Base-by-base conservation (phyloP, 1,140 invertebrate genomes). In the Monochamus saltuarius region DNA sequence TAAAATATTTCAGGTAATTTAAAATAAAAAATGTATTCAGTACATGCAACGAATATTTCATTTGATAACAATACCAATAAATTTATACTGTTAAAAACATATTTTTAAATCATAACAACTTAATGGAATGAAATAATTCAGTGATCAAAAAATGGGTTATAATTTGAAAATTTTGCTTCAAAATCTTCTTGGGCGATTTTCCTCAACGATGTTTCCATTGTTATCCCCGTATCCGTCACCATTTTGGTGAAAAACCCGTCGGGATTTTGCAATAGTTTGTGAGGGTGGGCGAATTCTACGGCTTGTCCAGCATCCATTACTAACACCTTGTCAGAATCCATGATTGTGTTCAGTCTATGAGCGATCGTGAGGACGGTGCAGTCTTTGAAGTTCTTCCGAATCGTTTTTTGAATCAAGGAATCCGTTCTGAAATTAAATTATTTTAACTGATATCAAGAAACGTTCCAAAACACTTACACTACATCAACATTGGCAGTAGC, bases 291-390 rank as follows among this genome's bases (percentile, higher is more conserved):
- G 46, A 70, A 69, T 65, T 73, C 70, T 22, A 67, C 55, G 1
- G 68, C 53, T 34, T 58, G 58, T 13, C 72, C 70, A 22, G 51
- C 49, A 45, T 73, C 67, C 68, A 73, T 69, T 17, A 73, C 68
- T 16, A 73, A 64, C 8, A 85, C n/a, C 4, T 19, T 14, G 13
- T 14, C 46, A 16, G 78, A 82, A 62, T 87, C 84, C 79, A 92
- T 83, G 13, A 92, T 86, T 4, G 90, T 92, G 69, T 90, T 85
- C 10, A 91, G 76, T 47, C 90, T 80, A 78, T 93, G 90, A 7
- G 91, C 90, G 65, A 94, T 91, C 0, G 91, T 93, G 3, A 94
- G 76, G 4, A 94, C 87, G 0, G 91, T 93, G 58, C 87, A 87
- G 56, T 85, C 74, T 0, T 75, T 75, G 75, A 93, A 93, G 64